A percentile compares a stretch with the other conserved stretches of the same genome.
phyloP scores from a whole-genome alignment of 1,140 invertebrate species.

The Megalopta genalis region DNA sequence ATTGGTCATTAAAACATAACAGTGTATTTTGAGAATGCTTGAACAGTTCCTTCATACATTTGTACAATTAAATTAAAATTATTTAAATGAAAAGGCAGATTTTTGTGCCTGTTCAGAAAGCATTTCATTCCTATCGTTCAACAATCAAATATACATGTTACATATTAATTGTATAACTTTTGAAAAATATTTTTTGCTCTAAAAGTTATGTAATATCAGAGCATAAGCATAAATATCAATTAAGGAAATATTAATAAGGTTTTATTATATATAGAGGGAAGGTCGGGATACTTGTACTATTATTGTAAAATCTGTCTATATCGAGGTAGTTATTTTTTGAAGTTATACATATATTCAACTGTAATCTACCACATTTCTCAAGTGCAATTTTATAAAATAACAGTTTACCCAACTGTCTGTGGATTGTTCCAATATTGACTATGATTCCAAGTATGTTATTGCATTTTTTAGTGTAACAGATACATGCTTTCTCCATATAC shows the following conservation, averaged over 20 bases:
- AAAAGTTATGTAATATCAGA: slow-evolving; percentile 39
- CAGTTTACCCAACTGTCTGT: background rate
- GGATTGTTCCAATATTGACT: slow-evolving; percentile 1
- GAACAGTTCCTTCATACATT: slow-evolving; percentile 47
- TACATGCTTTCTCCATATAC: slow-evolving; percentile 15
- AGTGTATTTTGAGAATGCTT: slow-evolving; percentile 44
- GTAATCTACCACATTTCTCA: slow-evolving; percentile 13
- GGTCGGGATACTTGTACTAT: slow-evolving; percentile 31
- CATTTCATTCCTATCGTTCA: slow-evolving; percentile 37
- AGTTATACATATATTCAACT: slow-evolving; percentile 24
- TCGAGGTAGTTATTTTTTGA: slow-evolving; percentile 33
- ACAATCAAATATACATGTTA: slow-evolving; percentile 29
- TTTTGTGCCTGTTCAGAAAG: slow-evolving; percentile 4
- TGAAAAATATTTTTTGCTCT: slow-evolving; percentile 49
- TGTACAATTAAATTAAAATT: slow-evolving; percentile 38
- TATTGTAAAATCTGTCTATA: slow-evolving; percentile 34
- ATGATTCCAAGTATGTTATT: slow-evolving; percentile 23
- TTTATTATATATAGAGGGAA: slow-evolving; percentile 38
- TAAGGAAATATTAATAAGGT: slow-evolving; percentile 27
- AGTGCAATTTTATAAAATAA: slow-evolving; percentile 28
- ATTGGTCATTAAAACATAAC: slow-evolving; percentile 42
- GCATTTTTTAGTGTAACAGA: slow-evolving; percentile 17
- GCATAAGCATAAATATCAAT: slow-evolving; percentile 17
- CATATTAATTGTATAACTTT: slow-evolving; percentile 44
- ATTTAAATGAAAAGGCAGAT: slow-evolving; percentile 38